Evolutionary conservation across 2,113 vertebrate species (phyloP).

Genomic region (Cercocebus atys): DNA sequence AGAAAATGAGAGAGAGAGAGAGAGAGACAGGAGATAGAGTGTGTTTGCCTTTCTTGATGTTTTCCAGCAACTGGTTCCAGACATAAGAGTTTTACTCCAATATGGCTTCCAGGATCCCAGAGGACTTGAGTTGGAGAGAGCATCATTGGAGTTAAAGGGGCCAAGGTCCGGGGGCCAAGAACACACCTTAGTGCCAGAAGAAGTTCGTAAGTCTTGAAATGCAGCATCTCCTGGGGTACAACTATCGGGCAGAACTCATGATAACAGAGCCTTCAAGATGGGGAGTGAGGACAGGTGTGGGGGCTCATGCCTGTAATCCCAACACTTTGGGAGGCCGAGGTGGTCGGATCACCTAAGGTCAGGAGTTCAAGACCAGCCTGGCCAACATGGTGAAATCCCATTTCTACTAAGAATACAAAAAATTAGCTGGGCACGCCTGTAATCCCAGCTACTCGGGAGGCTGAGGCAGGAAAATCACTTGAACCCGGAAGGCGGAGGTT

Average conservation of each 20-base stretch:
- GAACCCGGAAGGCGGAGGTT: too few species aligned
- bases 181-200: neutral
- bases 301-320: too few species aligned
- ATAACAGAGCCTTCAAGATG: too few species aligned
- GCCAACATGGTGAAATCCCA: too few species aligned
- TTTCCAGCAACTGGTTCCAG: slow-evolving; percentile 42
- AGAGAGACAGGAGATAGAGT: neutral
- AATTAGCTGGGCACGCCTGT: too few species aligned
- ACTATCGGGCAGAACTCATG: accelerated
- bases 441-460: too few species aligned
- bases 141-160: neutral
- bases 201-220: neutral
- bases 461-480: too few species aligned
- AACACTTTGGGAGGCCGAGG: too few species aligned
- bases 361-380: too few species aligned
- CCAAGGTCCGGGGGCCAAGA: neutral
- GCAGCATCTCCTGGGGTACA: neutral
- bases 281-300: neutral
- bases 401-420: too few species aligned
- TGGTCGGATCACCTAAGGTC: too few species aligned
- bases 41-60: neutral
- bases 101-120: neutral
- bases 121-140: neutral
- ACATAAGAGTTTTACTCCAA: neutral
- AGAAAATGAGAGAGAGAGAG: neutral